phyloP scores from a whole-genome alignment of 2,888 invertebrate species.

The Beris morrisii region DNA sequence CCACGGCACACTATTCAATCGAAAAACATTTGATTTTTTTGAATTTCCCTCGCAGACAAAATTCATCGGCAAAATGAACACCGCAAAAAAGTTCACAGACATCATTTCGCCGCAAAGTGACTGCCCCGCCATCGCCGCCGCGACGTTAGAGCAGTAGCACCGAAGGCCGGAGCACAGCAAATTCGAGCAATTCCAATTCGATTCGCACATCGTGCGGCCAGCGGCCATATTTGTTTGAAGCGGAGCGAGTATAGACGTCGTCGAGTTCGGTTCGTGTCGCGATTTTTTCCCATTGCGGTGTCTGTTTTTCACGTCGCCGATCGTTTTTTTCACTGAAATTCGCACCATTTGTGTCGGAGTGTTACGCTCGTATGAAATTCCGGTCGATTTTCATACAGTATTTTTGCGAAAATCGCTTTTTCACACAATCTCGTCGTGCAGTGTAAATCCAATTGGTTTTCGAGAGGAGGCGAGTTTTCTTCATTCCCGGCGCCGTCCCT shows the following conservation, averaged over 20 bases:
- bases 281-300: conserved; percentile 31
- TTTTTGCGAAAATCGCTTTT: conserved; percentile 20
- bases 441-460: conserved; percentile 21
- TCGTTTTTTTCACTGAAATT: conserved; percentile 16
- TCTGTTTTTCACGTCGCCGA: conserved; percentile 30
- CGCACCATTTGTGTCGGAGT: conserved; percentile 1
- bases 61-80: too few species aligned
- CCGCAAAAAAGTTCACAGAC: too few species aligned
- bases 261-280: conserved; percentile 30
- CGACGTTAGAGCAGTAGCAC: too few species aligned
- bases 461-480: not conserved
- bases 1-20: too few species aligned
- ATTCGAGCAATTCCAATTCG: not conserved
- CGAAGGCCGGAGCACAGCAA: too few species aligned
- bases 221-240: conserved; percentile 37
- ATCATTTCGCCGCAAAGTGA: too few species aligned
- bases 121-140: too few species aligned
- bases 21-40: too few species aligned
- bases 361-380: not conserved
- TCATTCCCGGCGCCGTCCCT: conserved; percentile 6
- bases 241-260: conserved; percentile 35
- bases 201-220: too few species aligned
- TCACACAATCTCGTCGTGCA: conserved; percentile 3
- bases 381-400: conserved; percentile 18
- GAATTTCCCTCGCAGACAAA: too few species aligned